Evolutionary conservation across 2,113 vertebrate genomes (phyloP).

Genomic region (Morone chrysops): DNA sequence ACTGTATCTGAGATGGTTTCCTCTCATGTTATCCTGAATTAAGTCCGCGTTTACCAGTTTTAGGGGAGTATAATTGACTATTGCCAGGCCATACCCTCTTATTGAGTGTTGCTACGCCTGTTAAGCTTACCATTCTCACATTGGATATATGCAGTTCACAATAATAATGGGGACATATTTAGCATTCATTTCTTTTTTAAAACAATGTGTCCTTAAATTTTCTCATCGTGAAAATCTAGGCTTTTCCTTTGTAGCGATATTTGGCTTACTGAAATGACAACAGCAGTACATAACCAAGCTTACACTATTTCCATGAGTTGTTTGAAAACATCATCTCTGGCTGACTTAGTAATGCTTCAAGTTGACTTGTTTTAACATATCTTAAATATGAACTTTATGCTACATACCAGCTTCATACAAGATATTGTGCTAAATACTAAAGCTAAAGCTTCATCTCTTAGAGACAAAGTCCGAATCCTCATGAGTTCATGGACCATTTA

Average conservation of each 20-base stretch:
- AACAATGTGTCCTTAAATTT: background rate
- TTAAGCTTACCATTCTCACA: slow-evolving; percentile 13
- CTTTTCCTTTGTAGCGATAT: background rate
- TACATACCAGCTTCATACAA: background rate
- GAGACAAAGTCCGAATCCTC: background rate
- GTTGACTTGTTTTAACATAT: background rate
- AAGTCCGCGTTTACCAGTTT: slow-evolving; percentile 4
- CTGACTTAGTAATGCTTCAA: background rate
- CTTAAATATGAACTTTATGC: background rate
- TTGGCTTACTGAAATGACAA: background rate
- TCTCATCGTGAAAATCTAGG: background rate
- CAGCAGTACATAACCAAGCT: background rate
- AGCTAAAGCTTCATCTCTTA: background rate
- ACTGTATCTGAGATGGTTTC: slow-evolving; percentile 58
- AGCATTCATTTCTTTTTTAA: background rate
- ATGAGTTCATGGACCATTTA: background rate
- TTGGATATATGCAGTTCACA: background rate
- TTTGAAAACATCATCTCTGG: background rate
- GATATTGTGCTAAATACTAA: background rate
- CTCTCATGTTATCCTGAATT: slow-evolving; percentile 39
- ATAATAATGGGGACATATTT: background rate
- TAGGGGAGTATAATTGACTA: background rate
- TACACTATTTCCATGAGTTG: background rate
- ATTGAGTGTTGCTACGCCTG: background rate
- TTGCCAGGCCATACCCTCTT: background rate